A percentile compares a stretch with the other conserved stretches of the same genome.
phyloP scores from a whole-genome alignment of 2,113 vertebrate genomes.

The Salvelinus namaycush region DNA sequence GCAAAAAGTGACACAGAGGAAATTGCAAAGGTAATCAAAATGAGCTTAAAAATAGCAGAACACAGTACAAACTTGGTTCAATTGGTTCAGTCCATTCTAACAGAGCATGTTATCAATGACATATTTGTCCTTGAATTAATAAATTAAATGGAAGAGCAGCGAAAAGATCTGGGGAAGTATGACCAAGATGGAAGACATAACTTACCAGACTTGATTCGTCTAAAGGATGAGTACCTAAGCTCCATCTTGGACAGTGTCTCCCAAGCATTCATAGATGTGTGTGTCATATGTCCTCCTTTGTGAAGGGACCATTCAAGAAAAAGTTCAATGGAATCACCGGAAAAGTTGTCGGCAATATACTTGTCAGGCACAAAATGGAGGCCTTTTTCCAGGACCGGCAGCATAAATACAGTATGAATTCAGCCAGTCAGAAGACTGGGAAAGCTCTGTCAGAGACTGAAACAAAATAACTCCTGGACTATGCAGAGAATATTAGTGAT shows the following conservation, averaged over 20 bases:
- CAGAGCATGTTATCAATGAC: too few relatives aligned
- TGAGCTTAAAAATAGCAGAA: not conserved
- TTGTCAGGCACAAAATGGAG: constrained; percentile 8
- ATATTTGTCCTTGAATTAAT: too few relatives aligned
- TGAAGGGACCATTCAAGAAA: not conserved
- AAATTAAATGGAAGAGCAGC: too few relatives aligned
- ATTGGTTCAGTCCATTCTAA: too few relatives aligned
- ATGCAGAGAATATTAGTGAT: constrained; percentile 15
- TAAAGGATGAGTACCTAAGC: constrained; percentile 2
- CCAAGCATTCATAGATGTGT: constrained; percentile 12
- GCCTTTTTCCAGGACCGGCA: constrained; percentile 27
- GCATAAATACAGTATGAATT: constrained; percentile 15
- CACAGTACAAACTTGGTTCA: not conserved
- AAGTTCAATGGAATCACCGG: not conserved
- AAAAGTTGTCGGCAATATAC: not conserved
- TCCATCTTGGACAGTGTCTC: constrained; percentile 3
- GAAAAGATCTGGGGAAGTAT: too few relatives aligned
- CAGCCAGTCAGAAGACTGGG: not conserved
- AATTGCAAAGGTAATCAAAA: not conserved
- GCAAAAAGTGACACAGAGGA: not conserved
- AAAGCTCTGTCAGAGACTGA: constrained; percentile 2
- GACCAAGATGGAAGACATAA: constrained; percentile 21
- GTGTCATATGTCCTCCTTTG: not conserved
- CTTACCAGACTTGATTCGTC: constrained; percentile 14
- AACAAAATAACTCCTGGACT: not conserved